A percentile compares a stretch with the other conserved stretches of the same genome.
These are phyloP conservation scores for Myiagra hebetior DNA, from an alignment of 2,113 vertebrate genomes.

Conservation along the genomic window DNA sequence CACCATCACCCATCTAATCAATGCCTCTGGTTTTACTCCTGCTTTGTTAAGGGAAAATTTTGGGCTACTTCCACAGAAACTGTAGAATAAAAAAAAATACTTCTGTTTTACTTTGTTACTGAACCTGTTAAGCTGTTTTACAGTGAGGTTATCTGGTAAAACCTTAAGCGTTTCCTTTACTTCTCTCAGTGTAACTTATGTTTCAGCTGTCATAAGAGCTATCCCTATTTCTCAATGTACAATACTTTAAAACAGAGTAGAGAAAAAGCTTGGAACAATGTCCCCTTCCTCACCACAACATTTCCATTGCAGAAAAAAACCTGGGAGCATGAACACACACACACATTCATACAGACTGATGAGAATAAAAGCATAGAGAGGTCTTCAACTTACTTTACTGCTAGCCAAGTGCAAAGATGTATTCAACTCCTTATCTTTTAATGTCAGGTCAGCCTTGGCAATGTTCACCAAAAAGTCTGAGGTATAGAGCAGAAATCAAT, in stretches of 20 bases:
- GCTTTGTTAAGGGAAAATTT: not conserved
- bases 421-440: slow-evolving; percentile 87
- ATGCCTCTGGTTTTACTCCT: not conserved
- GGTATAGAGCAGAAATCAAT: not conserved
- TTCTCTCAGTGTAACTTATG: not conserved
- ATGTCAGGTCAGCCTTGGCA: slow-evolving; percentile 77
- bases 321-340: not conserved
- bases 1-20: not conserved
- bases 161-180: not conserved
- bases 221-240: not conserved
- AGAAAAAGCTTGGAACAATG: not conserved
- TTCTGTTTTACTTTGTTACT: not conserved
- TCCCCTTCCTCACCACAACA: not conserved
- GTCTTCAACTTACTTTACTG: slow-evolving; percentile 82
- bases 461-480: slow-evolving; percentile 87
- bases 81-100: not conserved
- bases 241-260: not conserved
- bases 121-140: not conserved
- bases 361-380: not conserved
- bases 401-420: slow-evolving; percentile 91
- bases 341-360: not conserved
- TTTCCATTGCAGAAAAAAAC: not conserved
- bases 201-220: not conserved
- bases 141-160: not conserved
- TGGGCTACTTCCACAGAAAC: not conserved